phyloP scores from a whole-genome alignment of 1,140 invertebrate species.

The Trichogramma pretiosum region DNA sequence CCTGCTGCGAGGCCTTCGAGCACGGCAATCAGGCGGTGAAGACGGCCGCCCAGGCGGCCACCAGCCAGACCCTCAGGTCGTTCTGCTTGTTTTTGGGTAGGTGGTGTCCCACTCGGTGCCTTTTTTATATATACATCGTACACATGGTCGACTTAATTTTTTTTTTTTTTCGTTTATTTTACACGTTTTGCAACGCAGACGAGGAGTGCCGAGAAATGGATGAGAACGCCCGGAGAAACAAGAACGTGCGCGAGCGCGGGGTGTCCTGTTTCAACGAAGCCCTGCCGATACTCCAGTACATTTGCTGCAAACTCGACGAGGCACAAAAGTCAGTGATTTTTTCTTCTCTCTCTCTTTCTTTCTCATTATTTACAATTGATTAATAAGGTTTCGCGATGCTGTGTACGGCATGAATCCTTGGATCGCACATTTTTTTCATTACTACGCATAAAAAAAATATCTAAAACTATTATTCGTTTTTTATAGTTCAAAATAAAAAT shows the following conservation, averaged over 20 bases:
- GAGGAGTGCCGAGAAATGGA: constrained; percentile 68
- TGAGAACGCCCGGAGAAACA: constrained; percentile 52
- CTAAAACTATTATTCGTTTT: too few relatives aligned
- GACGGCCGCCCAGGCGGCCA: constrained; percentile 72
- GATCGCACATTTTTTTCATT: too few relatives aligned
- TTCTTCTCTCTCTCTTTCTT: constrained; percentile 1
- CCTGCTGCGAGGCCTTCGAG: constrained; percentile 67
- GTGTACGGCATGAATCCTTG: too few relatives aligned
- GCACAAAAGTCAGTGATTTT: constrained; percentile 57
- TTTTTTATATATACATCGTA: not conserved
- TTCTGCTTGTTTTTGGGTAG: constrained; percentile 75
- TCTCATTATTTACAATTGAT: not conserved
- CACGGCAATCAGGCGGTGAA: constrained; percentile 66
- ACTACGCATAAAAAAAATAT: too few relatives aligned
- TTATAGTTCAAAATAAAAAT: too few relatives aligned
- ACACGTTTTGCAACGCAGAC: constrained; percentile 43
- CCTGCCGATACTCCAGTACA: constrained; percentile 80
- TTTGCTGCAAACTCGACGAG: constrained; percentile 76
- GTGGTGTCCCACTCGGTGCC: too few relatives aligned
- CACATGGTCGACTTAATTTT: not conserved
- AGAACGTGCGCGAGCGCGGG: constrained; percentile 55
- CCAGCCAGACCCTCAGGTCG: constrained; percentile 70
- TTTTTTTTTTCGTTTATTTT: not conserved
- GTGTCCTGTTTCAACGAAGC: constrained; percentile 84
- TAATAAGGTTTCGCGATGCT: too few relatives aligned